A percentile compares a stretch with the other conserved stretches of the same genome.
Evolutionary conservation across 2,113 vertebrate genomes (phyloP).

Genomic region (Sceloporus tristichus): DNA sequence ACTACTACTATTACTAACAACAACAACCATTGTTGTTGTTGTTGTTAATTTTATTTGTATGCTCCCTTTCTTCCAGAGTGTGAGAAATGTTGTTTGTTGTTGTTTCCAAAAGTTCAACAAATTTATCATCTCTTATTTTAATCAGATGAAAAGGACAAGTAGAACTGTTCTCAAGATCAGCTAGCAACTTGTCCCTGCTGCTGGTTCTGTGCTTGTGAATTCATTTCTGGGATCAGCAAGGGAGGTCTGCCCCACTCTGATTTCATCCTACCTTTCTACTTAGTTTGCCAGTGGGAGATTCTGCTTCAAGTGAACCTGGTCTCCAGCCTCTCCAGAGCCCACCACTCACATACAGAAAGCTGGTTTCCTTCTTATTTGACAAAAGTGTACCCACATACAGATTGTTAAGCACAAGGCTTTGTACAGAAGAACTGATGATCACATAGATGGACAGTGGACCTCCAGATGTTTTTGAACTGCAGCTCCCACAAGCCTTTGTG

Average conservation of each 20-base stretch:
- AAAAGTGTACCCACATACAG: neutral
- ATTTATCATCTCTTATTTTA: no score
- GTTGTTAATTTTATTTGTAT: no score
- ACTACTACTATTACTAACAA: no score
- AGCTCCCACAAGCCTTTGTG: conserved; percentile 18
- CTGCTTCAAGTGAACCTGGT: neutral
- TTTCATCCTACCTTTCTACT: neutral
- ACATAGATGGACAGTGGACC: neutral
- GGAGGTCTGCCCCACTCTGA: neutral
- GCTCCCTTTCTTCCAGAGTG: no score
- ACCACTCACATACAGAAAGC: neutral
- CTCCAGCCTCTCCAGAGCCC: no score
- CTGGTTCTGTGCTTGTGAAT: neutral
- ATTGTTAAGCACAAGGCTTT: neutral
- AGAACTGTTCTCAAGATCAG: no score
- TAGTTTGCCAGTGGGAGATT: neutral
- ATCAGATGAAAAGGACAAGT: no score
- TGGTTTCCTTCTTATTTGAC: neutral
- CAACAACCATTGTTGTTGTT: no score
- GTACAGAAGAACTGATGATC: neutral
- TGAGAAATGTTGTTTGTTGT: no score
- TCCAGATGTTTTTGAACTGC: neutral
- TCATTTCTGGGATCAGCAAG: neutral
- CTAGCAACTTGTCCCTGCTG: neutral
- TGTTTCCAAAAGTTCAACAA: no score